Evolutionary conservation across 2,113 vertebrate species (phyloP), one percentile per base, ranked within the genome.

Genomic region (Naja naja): DNA sequence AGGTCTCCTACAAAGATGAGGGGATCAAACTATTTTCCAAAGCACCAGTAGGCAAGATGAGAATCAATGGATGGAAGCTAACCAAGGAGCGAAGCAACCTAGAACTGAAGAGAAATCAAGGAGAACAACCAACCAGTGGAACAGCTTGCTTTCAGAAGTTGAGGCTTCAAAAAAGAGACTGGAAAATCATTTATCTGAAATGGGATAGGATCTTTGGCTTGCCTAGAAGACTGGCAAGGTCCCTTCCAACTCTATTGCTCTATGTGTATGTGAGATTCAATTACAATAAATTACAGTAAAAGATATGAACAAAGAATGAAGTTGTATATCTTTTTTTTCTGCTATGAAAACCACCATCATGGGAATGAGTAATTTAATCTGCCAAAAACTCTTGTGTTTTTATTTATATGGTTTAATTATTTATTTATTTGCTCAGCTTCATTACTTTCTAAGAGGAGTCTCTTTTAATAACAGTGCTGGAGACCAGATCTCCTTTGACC

Each of bases 401-500:
- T 64, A 4, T 64, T 64, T 64, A 12, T 64, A n/a, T 64, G 60
- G 25, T 69, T 69, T 69, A 60, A 11, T 60, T 60, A 18, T 81
- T 81, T 81, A 20, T 14, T 90, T 25, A 9, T 90, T 25, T 20
- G 30, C 11, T 81, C 34, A 90, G 90, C 47, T 85, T 52, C 90
- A 90, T 39, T 52, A 81, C 16, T 81, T 54, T 90, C 64, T 90
- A 34, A 90, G 53, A 54, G 10, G 34, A 39, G n/a, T 90, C 49
- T 90, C 90, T 34, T 90, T 85, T 85, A 91, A 91, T n/a, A 81
- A 81, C 9, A 81, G n/a, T 85, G 90, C 64, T 43, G 64, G 90
- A 22, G 90, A 91, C 22, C 34, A 53, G 22, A 14, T 91, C 74
- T 81, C n/a, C 22, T 91, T 91, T 85, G 90, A 91, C 14, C 47